Evolutionary conservation across 2,797 vertebrate genomes (phyloP), one percentile per base, ranked within the genome.

Genomic region (Tenualosa thibaudeaui): DNA sequence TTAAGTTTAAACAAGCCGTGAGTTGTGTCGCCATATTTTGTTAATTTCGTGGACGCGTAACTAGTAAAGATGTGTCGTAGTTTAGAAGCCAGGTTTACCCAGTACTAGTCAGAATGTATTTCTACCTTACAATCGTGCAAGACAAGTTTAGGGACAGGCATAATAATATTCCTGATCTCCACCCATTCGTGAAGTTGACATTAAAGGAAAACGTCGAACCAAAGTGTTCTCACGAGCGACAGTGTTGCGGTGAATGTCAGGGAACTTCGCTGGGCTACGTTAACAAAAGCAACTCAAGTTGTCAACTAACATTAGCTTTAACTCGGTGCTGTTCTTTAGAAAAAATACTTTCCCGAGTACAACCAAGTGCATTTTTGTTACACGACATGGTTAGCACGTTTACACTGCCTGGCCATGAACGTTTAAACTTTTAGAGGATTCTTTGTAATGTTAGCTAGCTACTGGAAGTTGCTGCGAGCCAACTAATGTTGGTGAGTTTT

Each of bases 141-240:
- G 50, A 51, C 50, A 12, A 9, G 50, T 51, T 12, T 51, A 9
- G 50, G 50, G 4, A 51, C 10, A 9, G 50, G 10, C 8, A 51
- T 12, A 0, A 51, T 51, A 51, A 51, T 51, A 51, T 51, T 12
- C 7, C 50, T 51, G 50, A 40, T 78, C 71, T 78, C 71, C 40
- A 71, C 71, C 40, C 71, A 78, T 46, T 22, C 40, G 71, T 78
- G 71, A 78, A 78, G 71, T 78, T 46, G 37, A 71, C 65, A 71
- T 17, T 71, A 15, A 5, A 71, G 0, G 68, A 75, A 43, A 37
- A 43, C 40, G 40, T 15, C 17, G 71, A 19, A 43, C 40, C 37
- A n/a, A 62, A 62, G 5, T 78, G 71, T 78, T 78, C 71, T 46
- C 0, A 19, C 71, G 17, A 46, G 2, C 40, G 26, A 15, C 71